Conservation (phyloP, 64 coral and sea anemone genomes). For the Dendrophyllia cribrosa region DNA sequence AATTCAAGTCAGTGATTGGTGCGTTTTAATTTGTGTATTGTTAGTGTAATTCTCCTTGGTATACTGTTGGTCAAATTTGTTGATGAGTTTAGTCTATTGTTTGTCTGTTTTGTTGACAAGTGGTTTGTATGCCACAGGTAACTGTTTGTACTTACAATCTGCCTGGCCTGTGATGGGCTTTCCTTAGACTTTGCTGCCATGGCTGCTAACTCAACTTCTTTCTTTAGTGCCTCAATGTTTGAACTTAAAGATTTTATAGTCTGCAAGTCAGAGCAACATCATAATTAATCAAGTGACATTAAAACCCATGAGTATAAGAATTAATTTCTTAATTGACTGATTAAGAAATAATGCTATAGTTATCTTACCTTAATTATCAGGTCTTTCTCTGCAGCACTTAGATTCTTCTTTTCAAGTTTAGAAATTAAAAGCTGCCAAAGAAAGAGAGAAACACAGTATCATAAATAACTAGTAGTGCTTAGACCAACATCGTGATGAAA, state of each 20-base stretch:
- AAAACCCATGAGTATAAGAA: background rate
- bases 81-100: no score
- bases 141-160: conserved; percentile 74
- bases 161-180: conserved; percentile 89
- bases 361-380: conserved; percentile 89
- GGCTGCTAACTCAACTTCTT: conserved; percentile 92
- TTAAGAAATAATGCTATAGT: background rate
- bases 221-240: conserved; percentile 84
- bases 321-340: background rate
- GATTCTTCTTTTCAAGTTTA: conserved; percentile 98
- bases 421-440: conserved; percentile 85
- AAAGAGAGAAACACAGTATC: background rate
- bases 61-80: no score
- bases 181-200: conserved; percentile 95
- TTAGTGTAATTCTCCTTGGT: no score
- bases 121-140: background rate
- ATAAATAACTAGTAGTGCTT: background rate
- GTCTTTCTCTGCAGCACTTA: conserved; percentile 80
- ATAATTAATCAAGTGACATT: background rate
- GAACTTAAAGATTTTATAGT: conserved; percentile 88
- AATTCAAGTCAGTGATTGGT: no score
- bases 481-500: no score
- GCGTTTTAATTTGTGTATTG: no score
- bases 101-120: no score
- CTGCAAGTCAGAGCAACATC: conserved; percentile 41